Evolutionary conservation across 2,113 vertebrate genomes (phyloP), one percentile per base, ranked within the genome.

Genomic region (Bujurquina vittata): DNA sequence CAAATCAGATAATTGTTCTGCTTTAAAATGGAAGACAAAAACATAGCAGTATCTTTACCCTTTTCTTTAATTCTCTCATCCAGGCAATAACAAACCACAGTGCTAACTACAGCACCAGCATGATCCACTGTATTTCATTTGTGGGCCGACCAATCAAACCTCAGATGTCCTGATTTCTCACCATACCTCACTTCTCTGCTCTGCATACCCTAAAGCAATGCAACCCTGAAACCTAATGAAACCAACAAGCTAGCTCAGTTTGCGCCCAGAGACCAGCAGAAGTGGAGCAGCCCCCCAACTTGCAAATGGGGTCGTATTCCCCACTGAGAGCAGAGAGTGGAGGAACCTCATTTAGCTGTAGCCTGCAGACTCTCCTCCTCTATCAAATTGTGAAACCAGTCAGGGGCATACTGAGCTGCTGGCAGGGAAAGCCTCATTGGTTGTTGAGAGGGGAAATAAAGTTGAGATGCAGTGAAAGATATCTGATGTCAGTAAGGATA

Each of bases 301-400:
- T 81, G 90, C 92, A 94, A 96, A 95, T 95, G 94, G 94, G 94
- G 94, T 95, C 85, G 93, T 94, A 95, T 95, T 95, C 95, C 95
- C 95, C 88, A 90, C 94, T 93, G 95, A 94, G 92, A 88, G 77
- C 84, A 75, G 88, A 35, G 83, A 90, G 87, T 89, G 91, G 88
- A 93, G 92, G 92, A 95, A 94, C 92, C 95, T 95, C 93, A 96
- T 95, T 95, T 95, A 95, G 92, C 87, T 86, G 88, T 94, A 92
- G 95, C 94, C 95, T 90, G 93, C 88, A 94, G 91, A 93, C 90
- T 82, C 81, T 85, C 80, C 83, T 84, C 87, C 58, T 80, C 69
- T 80, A 87, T 78, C 80, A 43, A 75, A 79, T 81, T 72, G 80
- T 75, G 29, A 86, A 90, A 86, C 55, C 81, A 89, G 87, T 90